Base-by-base conservation (phyloP, 2,113 vertebrate genomes). In the Lipophrys pholis region DNA sequence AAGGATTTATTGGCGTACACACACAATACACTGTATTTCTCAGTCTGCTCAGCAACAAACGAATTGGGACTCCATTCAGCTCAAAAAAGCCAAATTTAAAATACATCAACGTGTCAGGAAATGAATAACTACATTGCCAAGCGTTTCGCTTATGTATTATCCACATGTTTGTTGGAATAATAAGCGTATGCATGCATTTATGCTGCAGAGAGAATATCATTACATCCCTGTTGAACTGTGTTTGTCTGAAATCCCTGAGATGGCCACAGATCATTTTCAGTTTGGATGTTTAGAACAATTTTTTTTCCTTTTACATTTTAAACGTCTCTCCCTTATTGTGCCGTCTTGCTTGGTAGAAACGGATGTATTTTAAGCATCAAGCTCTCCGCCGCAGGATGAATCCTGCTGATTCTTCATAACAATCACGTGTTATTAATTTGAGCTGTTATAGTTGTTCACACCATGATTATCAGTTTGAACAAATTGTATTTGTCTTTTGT, bases 221-320 rank as follows among this genome's bases (percentile, higher is more conserved):
- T 56, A 62, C 56, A 17, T 75, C 55, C 45, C 43, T 63, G 70
- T 86, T 75, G 59, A 69, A 60, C 48, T 74, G 60, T 78, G 42
- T 65, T 58, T 69, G 40, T 76, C 66, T 78, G 53, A 73, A 82
- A 45, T 39, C 64, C 68, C 70, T 50, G 48, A 53, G 73, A 77
- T 39, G 36, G 30, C 46, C n/a, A 40, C 62, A 50, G 30, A 16
- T 77, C 5, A 1, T 79, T 72, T 76, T 69, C 40, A 65, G 50
- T 35, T 17, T 41, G 8, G 42, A 71, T 68, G 52, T 42, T 69
- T 65, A 48, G 2, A 53, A 73, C 70, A 60, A 81, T 66, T 35
- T 41, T 58, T 76, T 80, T 64, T 52, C 2, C 21, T 4, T 30
- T 4, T 30, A 30, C 1, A 63, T 55, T 54, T 77, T 72, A 48